Evolutionary conservation across 2,797 vertebrate species (phyloP).

Genomic region (Lateolabrax maculatus): DNA sequence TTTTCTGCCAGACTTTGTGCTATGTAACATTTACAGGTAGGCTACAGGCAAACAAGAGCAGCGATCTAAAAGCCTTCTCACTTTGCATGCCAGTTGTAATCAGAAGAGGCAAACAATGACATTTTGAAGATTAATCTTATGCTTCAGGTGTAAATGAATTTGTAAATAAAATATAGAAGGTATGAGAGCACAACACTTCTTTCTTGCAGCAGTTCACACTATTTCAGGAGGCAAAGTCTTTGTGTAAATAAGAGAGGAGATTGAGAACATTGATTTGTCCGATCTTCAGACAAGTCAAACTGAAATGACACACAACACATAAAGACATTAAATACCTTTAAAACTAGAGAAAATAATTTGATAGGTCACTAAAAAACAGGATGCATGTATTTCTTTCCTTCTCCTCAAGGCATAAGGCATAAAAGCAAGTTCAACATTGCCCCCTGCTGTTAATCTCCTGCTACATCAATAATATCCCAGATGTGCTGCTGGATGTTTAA

Average conservation of each 20-base stretch:
- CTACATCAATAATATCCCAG: conserved; percentile 39
- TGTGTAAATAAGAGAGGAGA: background rate
- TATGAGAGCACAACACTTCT: background rate
- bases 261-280: background rate
- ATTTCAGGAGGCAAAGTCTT: background rate
- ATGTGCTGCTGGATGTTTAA: conserved; percentile 41
- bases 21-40: conserved; percentile 57
- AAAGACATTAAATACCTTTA: background rate
- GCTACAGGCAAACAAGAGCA: conserved; percentile 17
- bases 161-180: background rate
- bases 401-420: conserved; percentile 1
- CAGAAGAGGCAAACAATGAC: background rate
- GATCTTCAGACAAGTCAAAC: background rate
- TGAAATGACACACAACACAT: background rate
- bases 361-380: background rate
- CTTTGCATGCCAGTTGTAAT: conserved; percentile 13
- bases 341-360: background rate
- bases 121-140: conserved; percentile 1
- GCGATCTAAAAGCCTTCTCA: conserved; percentile 7
- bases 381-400: conserved; percentile 5
- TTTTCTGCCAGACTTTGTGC: conserved; percentile 51
- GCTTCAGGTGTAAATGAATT: background rate
- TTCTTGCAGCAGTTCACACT: background rate
- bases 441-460: conserved; percentile 75
- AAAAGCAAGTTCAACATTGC: conserved; percentile 73